These are phyloP conservation scores for Junonia oenone DNA, from an alignment of 2,888 invertebrate species.

Conservation along the genomic window DNA sequence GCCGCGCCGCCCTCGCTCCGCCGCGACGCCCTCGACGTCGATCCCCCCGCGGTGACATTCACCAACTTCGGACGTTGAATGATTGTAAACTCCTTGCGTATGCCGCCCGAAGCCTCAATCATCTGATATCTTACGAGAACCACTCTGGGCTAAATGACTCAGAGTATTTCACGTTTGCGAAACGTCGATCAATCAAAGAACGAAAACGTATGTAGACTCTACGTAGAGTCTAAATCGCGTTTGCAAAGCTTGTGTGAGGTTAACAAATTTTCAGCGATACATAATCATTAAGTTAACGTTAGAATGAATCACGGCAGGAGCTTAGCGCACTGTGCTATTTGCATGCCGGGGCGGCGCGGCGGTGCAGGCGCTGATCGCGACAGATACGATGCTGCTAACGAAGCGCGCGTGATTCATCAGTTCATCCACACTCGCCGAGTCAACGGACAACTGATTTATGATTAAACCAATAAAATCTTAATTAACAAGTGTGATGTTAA, in stretches of 20 bases:
- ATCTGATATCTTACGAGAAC: neutral
- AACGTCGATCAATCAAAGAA: neutral
- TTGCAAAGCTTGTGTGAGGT: neutral
- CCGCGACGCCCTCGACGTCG: constrained; percentile 29
- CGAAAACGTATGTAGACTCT: neutral
- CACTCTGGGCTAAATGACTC: neutral
- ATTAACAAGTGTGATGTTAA: neutral
- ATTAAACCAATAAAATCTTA: constrained; percentile 3
- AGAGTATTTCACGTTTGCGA: neutral
- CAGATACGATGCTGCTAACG: constrained; percentile 8
- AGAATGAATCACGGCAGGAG: neutral
- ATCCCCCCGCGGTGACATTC: constrained; percentile 43
- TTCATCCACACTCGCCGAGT: constrained; percentile 5
- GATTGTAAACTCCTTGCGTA: constrained; percentile 40
- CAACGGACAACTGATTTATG: neutral
- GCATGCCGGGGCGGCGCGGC: no score
- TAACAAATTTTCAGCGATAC: neutral
- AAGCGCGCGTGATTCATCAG: constrained; percentile 13
- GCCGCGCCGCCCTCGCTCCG: constrained; percentile 30
- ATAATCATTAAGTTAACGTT: neutral
- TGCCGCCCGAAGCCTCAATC: neutral
- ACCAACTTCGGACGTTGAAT: constrained; percentile 52
- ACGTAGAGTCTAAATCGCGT: neutral
- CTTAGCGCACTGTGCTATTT: no score
- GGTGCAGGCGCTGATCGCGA: constrained; percentile 8